These are phyloP conservation scores for Bradynema listronoti DNA, from an alignment of 1,140 invertebrate genomes.

Conservation along the genomic window DNA sequence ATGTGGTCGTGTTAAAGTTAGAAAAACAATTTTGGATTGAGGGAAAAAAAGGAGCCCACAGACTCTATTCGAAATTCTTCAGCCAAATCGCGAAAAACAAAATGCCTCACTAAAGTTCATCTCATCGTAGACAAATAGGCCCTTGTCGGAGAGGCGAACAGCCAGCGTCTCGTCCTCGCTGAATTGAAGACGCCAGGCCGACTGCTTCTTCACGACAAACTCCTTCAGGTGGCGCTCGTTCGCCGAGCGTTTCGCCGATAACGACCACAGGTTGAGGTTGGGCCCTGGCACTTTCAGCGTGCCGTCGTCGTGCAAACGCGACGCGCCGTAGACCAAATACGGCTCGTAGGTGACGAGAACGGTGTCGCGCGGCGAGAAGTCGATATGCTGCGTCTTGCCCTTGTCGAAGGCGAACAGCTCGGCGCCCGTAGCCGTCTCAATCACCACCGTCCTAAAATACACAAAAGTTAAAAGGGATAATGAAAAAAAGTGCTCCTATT, in stretches of 20 bases:
- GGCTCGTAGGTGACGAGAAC: conserved; percentile 35
- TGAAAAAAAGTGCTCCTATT: neutral
- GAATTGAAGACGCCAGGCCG: conserved; percentile 45
- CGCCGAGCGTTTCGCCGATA: no score
- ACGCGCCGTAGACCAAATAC: conserved; percentile 39
- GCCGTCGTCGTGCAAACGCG: conserved; percentile 29
- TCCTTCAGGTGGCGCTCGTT: no score
- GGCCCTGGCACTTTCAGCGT: conserved; percentile 31
- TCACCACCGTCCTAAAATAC: conserved; percentile 25
- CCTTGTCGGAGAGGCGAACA: conserved; percentile 36
- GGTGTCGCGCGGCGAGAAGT: conserved; percentile 37
- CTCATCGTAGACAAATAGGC: no score
- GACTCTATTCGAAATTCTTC: no score
- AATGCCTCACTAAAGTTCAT: no score
- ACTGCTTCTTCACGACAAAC: no score
- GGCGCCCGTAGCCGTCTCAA: conserved; percentile 41
- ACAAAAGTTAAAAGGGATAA: neutral
- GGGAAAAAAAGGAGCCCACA: no score
- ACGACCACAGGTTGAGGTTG: conserved; percentile 46
- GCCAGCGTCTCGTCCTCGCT: conserved; percentile 45
- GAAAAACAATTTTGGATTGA: no score
- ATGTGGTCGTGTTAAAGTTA: no score
- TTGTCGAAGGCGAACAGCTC: conserved; percentile 24
- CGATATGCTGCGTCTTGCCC: conserved; percentile 27
- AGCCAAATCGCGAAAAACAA: no score